phyloP scores from a whole-genome alignment of 2,113 vertebrate species.

The Lontra canadensis region DNA sequence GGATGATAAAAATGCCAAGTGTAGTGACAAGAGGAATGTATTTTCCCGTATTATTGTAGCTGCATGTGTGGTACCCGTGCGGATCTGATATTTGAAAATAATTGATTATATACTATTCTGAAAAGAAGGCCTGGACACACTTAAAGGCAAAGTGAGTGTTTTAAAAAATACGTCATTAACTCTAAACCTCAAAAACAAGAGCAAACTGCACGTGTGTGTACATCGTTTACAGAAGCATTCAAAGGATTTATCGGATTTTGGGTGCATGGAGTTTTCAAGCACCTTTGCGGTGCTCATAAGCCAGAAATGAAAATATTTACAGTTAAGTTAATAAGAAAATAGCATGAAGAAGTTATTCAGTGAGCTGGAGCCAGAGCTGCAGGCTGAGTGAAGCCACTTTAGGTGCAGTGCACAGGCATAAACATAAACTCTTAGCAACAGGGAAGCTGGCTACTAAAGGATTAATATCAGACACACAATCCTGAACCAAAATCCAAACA shows the following conservation, averaged over 20 bases:
- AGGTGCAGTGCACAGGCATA: background rate
- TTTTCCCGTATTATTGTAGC: background rate
- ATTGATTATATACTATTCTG: background rate
- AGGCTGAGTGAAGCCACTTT: background rate
- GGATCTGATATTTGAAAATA: background rate
- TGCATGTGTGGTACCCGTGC: background rate
- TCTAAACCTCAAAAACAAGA: background rate
- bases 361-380: background rate
- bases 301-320: background rate
- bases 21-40: background rate
- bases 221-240: conserved; percentile 22
- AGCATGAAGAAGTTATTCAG: background rate
- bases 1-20: background rate
- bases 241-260: conserved; percentile 25
- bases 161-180: background rate
- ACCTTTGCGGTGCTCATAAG: background rate
- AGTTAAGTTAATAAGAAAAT: conserved; percentile 16
- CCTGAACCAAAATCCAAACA: background rate
- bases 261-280: background rate
- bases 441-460: background rate
- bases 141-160: background rate
- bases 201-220: background rate
- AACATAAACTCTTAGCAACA: background rate
- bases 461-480: background rate
- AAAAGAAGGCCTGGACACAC: background rate